Conservation (phyloP, 2,113 vertebrate genomes). For the Rhagologus leucostigma region DNA sequence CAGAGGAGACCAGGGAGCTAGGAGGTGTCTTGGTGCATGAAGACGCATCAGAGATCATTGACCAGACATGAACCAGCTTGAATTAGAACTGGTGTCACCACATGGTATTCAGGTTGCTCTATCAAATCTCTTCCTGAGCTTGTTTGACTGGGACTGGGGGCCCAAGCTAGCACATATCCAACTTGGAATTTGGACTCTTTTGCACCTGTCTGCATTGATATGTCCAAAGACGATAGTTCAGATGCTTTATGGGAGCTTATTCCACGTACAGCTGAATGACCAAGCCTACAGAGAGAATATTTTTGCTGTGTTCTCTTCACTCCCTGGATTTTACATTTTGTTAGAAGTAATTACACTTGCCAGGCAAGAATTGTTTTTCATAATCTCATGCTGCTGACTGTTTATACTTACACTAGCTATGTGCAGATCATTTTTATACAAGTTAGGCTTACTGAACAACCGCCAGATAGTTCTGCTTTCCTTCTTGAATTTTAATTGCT, state of each 20-base stretch:
- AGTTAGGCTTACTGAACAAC: constrained; percentile 48
- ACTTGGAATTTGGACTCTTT: neutral
- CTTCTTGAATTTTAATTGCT: constrained; percentile 64
- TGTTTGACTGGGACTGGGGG: neutral
- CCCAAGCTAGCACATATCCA: neutral
- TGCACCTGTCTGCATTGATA: neutral
- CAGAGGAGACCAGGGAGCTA: neutral
- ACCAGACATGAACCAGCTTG: neutral
- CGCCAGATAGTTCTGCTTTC: constrained; percentile 60
- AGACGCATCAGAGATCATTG: neutral
- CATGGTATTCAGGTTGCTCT: neutral
- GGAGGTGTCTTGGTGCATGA: neutral
- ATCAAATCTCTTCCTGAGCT: neutral
- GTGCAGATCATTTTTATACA: constrained; percentile 53
- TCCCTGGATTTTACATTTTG: constrained; percentile 12
- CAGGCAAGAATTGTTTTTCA: constrained; percentile 51
- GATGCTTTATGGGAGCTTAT: neutral
- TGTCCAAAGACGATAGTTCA: neutral
- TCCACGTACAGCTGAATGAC: neutral
- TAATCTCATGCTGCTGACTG: constrained; percentile 28
- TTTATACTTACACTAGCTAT: constrained; percentile 54
- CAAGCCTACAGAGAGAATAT: neutral
- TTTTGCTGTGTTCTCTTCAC: neutral
- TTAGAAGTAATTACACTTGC: constrained; percentile 43
- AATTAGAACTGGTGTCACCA: neutral